Evolutionary conservation across 1,140 invertebrate genomes (phyloP).

Genomic region (Nebria ingens): DNA sequence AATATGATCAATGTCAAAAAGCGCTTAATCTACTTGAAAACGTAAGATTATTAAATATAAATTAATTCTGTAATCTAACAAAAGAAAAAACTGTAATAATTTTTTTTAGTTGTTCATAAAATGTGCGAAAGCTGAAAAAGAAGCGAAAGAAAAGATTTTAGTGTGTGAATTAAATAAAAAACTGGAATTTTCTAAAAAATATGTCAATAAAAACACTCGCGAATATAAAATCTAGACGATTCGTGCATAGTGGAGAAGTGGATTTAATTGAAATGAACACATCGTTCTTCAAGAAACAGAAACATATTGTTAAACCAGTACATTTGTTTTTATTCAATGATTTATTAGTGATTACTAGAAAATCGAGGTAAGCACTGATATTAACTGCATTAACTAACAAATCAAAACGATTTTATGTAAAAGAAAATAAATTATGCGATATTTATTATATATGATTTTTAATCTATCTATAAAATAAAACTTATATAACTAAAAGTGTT

Average conservation of each 20-base stretch:
- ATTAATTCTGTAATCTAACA: no score
- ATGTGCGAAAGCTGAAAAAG: not conserved
- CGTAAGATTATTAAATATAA: no score
- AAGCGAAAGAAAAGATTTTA: not conserved
- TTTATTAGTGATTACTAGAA: not conserved
- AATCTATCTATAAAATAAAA: no score
- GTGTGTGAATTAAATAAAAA: not conserved
- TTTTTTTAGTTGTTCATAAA: not conserved
- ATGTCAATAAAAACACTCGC: not conserved
- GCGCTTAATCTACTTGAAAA: not conserved
- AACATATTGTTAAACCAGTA: not conserved
- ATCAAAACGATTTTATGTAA: no score
- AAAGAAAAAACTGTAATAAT: no score
- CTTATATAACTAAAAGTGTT: no score
- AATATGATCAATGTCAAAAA: not conserved
- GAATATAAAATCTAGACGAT: not conserved
- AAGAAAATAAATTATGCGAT: no score
- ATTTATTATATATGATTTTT: no score
- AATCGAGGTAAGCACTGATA: not conserved
- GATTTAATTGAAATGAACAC: not conserved
- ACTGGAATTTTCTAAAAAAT: not conserved
- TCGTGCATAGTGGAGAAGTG: not conserved
- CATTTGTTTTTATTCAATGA: conserved; percentile 1
- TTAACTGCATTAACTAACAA: no score
- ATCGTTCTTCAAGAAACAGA: not conserved